Evolutionary conservation across 2,888 invertebrate genomes (phyloP), one percentile per base, ranked within the genome.

Genomic region (Alitta virens): DNA sequence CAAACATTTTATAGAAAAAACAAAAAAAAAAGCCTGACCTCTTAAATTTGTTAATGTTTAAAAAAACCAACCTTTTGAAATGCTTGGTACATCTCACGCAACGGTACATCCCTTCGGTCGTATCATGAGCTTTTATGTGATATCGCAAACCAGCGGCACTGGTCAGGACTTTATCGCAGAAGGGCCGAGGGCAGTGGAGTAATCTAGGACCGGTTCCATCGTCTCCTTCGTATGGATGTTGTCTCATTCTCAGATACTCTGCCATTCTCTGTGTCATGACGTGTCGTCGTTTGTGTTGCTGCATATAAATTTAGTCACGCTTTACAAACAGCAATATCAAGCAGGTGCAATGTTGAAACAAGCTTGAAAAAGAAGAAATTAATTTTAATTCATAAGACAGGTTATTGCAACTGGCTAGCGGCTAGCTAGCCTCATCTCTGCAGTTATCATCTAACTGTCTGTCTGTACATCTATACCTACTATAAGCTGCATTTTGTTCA

Each of bases 231-330:
- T 46, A 21, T 16, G 46, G 46, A 21, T 46, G 46, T 21, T 67
- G 70, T 56, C 76, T 73, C 24, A 72, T 66, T 46, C 67, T 65
- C 24, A 73, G 70, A 60, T 75, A 78, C 56, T 78, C 78, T 58
- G 72, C 71, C 77, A 78, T 77, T n/a, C 74, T 70, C 62, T 74
- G 71, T n/a, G 78, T 77, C 59, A 71, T 69, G 50, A 77, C 73
- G 61, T 75, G 77, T 27, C 70, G 72, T 42, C 78, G 60, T 24
- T 59, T 59, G 1, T 5, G 50, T 51, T 50, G 59, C n/a, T n/a
- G n/a, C n/a, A n/a, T n/a, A n/a, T n/a, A n/a, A n/a, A n/a, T n/a
- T n/a, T n/a, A n/a, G n/a, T n/a, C n/a, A n/a, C n/a, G n/a, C n/a
- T n/a, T n/a, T n/a, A n/a, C n/a, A n/a, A n/a, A n/a, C n/a, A n/a